Conservation (phyloP, 2,113 vertebrate species). For the Tupaia chinensis region DNA sequence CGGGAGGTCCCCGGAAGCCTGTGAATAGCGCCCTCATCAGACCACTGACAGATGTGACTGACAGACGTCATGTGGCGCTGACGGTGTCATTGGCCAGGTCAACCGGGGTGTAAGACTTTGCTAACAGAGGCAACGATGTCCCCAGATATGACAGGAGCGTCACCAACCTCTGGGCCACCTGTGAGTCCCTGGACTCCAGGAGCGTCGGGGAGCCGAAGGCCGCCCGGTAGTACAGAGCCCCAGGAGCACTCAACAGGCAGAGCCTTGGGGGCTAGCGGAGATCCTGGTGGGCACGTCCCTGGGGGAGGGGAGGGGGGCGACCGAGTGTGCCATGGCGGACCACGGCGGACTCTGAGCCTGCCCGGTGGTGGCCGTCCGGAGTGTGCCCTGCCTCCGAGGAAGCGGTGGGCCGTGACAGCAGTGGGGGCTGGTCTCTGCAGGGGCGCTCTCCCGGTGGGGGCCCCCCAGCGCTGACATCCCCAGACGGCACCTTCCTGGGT, state of each 20-base stretch:
- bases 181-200: not conserved
- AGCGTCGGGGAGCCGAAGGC: not conserved
- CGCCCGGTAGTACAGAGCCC: not conserved
- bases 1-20: conserved; percentile 14
- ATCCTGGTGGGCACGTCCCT: not conserved
- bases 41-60: not conserved
- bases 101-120: not conserved
- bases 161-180: not conserved
- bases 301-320: not conserved
- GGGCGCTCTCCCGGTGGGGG: not conserved
- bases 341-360: not conserved
- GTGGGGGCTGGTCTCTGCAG: not conserved
- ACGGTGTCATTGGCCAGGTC: not conserved
- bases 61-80: not conserved
- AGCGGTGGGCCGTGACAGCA: not conserved
- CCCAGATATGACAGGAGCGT: conserved; percentile 1
- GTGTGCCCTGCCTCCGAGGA: not conserved
- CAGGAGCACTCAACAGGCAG: not conserved
- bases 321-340: not conserved
- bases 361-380: not conserved
- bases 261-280: not conserved
- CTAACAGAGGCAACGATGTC: not conserved
- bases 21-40: not conserved
- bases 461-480: not conserved
- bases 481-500: too few relatives aligned